Percentiles rank a stretch among this genome's conserved stretches.
phyloP scores from a whole-genome alignment of 2,113 vertebrate species.

The Clarias magur region DNA sequence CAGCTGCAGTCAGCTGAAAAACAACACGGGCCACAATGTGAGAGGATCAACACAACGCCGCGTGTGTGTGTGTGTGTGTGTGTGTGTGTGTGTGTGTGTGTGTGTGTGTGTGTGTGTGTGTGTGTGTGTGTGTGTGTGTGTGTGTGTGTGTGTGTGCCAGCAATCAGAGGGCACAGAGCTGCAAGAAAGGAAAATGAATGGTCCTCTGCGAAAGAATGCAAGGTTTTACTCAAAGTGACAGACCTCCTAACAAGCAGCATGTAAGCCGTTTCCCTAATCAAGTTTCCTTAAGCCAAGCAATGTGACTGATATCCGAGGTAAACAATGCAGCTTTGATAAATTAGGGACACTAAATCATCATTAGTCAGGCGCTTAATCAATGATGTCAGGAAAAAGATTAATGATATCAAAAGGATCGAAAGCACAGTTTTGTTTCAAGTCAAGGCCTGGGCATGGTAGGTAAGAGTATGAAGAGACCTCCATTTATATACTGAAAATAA shows the following conservation, averaged over 20 bases:
- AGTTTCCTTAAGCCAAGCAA: constrained; percentile 41
- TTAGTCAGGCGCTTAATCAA: constrained; percentile 53
- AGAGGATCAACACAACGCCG: constrained; percentile 33
- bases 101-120: constrained; percentile 4
- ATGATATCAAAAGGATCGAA: constrained; percentile 40
- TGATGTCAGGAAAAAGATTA: constrained; percentile 48
- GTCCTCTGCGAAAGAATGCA: constrained; percentile 21
- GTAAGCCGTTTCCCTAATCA: constrained; percentile 26
- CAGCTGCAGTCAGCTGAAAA: constrained; percentile 48
- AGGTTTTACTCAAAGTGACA: constrained; percentile 49
- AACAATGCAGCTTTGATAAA: constrained; percentile 50
- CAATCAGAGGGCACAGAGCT: constrained; percentile 44
- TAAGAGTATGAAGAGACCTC: not conserved
- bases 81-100: constrained; percentile 1
- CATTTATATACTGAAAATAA: not conserved
- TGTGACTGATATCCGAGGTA: constrained; percentile 29
- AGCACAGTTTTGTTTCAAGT: constrained; percentile 9
- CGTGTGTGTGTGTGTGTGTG: constrained; percentile 7
- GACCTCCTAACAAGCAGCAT: constrained; percentile 36
- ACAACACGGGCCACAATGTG: constrained; percentile 43
- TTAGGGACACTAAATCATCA: constrained; percentile 48
- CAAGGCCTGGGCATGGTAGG: constrained; percentile 28
- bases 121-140: not conserved
- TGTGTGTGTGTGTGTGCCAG: not conserved
- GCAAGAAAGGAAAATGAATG: constrained; percentile 8